Evolutionary conservation across 2,888 invertebrate species (phyloP).

Genomic region (Philaethria dido): DNA sequence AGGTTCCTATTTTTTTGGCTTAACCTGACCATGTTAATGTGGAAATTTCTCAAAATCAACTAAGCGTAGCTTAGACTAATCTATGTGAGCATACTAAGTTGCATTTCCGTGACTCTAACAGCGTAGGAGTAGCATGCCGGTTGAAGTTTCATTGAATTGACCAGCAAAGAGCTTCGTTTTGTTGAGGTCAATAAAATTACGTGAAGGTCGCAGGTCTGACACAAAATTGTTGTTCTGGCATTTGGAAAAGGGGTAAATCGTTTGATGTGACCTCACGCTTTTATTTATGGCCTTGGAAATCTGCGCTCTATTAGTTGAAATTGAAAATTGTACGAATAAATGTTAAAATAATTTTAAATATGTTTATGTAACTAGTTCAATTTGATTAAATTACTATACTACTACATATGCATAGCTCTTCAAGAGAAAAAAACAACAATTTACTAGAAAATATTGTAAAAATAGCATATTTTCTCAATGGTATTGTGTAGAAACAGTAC

Average conservation of each 20-base stretch:
- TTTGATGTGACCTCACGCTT: conserved; percentile 1
- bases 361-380: not conserved
- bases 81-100: too few relatives aligned
- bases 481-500: conserved; percentile 10
- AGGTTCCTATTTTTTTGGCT: too few relatives aligned
- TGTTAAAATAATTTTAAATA: not conserved
- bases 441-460: not conserved
- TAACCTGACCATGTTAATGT: too few relatives aligned
- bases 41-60: too few relatives aligned
- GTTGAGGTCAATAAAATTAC: too few relatives aligned
- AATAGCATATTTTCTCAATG: conserved; percentile 9
- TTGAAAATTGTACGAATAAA: too few relatives aligned
- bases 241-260: not conserved
- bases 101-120: too few relatives aligned
- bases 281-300: not conserved
- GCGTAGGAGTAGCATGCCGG: too few relatives aligned
- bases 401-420: not conserved
- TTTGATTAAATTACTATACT: not conserved
- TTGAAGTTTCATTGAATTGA: too few relatives aligned
- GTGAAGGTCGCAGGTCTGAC: not conserved
- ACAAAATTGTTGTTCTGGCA: not conserved
- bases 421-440: not conserved
- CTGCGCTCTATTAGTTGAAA: not conserved
- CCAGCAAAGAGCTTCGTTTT: too few relatives aligned
- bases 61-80: too few relatives aligned